Percentiles rank a stretch among this genome's conserved stretches.
Conservation (phyloP, 2,113 vertebrate genomes). For the Hemichromis elongatus region DNA sequence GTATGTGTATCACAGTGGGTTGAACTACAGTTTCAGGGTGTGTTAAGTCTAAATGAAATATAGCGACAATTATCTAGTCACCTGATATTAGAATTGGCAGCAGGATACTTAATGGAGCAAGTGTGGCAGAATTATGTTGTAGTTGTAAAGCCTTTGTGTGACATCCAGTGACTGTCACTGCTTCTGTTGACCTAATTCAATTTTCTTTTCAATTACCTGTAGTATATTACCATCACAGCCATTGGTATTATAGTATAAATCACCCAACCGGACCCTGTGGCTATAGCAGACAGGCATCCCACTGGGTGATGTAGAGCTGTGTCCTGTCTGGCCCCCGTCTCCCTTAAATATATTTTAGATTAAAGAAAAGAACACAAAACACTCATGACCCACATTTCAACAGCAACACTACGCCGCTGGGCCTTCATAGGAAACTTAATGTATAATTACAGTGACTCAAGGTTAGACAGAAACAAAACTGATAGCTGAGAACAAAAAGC, state of each 20-base stretch:
- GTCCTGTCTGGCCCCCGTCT: constrained; percentile 49
- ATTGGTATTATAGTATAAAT: constrained; percentile 42
- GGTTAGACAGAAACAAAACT: constrained; percentile 29
- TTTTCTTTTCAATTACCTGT: constrained; percentile 75
- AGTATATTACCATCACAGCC: constrained; percentile 64
- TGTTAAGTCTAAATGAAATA: constrained; percentile 55
- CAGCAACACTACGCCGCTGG: constrained; percentile 22
- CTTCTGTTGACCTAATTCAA: constrained; percentile 73
- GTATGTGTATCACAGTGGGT: not conserved
- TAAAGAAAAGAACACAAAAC: constrained; percentile 60
- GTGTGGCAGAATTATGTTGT: constrained; percentile 32
- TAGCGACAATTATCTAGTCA: constrained; percentile 47
- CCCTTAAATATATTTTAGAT: constrained; percentile 68
- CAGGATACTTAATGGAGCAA: constrained; percentile 38
- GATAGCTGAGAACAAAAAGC: constrained; percentile 39
- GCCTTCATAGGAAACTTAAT: constrained; percentile 12
- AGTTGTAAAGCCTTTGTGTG: constrained; percentile 46
- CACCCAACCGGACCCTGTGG: constrained; percentile 25
- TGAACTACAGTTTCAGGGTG: not conserved
- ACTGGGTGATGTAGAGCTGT: constrained; percentile 54
- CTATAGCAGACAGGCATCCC: constrained; percentile 37
- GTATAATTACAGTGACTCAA: constrained; percentile 57
- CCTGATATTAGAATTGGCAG: constrained; percentile 50
- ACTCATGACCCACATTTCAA: constrained; percentile 53
- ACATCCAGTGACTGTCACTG: constrained; percentile 51